phyloP scores from a whole-genome alignment of 1,140 invertebrate species.

The Heterodera schachtii region DNA sequence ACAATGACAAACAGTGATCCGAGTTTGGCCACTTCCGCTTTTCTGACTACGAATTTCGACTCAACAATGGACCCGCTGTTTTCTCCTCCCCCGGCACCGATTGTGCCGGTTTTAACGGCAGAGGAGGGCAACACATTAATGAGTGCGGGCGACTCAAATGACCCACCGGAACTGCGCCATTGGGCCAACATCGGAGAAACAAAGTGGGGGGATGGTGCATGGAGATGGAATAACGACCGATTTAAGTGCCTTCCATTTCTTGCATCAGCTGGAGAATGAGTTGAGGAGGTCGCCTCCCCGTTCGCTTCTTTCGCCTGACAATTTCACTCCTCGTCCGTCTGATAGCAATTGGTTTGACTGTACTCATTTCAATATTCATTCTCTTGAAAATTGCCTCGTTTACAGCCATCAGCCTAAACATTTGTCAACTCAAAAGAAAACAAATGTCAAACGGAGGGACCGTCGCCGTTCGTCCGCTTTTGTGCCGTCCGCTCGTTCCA shows the following conservation, averaged over 20 bases:
- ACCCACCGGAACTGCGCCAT: conserved; percentile 19
- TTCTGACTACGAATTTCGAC: neutral
- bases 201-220: neutral
- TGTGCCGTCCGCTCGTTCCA: conserved; percentile 20
- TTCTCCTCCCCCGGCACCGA: neutral
- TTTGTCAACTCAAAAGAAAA: neutral
- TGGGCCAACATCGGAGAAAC: neutral
- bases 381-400: neutral
- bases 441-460: conserved; percentile 14
- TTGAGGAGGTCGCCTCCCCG: conserved; percentile 13
- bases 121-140: conserved; percentile 28
- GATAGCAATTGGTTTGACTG: neutral
- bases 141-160: conserved; percentile 26
- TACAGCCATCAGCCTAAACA: neutral
- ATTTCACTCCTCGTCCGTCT: neutral
- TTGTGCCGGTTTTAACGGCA: neutral
- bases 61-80: neutral
- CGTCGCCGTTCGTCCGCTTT: conserved; percentile 25
- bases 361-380: neutral
- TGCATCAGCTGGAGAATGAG: conserved; percentile 27
- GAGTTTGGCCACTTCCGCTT: neutral
- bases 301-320: conserved; percentile 10
- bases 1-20: neutral
- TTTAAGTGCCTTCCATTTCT: conserved; percentile 17
- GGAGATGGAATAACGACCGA: too few relatives aligned